phyloP scores from a whole-genome alignment of 2,797 vertebrate genomes.

The Helicolenus hilgendorfi region DNA sequence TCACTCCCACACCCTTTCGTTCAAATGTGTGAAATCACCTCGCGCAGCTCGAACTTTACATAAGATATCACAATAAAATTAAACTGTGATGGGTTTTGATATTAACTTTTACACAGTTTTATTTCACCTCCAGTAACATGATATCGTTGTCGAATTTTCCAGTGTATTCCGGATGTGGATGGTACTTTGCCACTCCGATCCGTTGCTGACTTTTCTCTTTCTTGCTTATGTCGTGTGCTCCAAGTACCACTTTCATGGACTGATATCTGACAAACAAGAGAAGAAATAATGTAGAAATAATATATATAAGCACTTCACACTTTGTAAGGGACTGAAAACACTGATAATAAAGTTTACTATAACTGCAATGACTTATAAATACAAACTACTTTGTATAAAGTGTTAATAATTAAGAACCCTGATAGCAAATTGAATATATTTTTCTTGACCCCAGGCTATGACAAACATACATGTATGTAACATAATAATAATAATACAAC shows the following conservation, averaged over 20 bases:
- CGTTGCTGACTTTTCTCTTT: conserved; percentile 77
- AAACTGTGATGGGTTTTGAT: background rate
- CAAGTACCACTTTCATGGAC: conserved; percentile 69
- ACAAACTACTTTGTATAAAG: background rate
- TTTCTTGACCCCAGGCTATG: background rate
- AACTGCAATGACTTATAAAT: background rate
- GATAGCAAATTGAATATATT: background rate
- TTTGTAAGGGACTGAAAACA: background rate
- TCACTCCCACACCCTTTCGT: background rate
- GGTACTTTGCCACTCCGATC: conserved; percentile 50
- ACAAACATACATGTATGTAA: background rate
- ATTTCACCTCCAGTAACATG: conserved; percentile 86
- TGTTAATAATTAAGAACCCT: background rate
- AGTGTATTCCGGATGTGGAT: conserved; percentile 24
- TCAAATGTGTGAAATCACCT: conserved; percentile 12
- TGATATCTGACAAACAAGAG: rapidly evolving
- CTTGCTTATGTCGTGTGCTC: conserved; percentile 76
- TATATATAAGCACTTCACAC: background rate
- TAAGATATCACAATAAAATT: too few relatives aligned
- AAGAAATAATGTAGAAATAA: background rate
- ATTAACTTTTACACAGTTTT: background rate
- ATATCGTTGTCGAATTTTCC: conserved; percentile 54
- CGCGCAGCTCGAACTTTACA: background rate
- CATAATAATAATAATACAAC: background rate
- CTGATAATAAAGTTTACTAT: background rate